Conservation (phyloP, 2,888 invertebrate genomes). For the Syritta pipiens region DNA sequence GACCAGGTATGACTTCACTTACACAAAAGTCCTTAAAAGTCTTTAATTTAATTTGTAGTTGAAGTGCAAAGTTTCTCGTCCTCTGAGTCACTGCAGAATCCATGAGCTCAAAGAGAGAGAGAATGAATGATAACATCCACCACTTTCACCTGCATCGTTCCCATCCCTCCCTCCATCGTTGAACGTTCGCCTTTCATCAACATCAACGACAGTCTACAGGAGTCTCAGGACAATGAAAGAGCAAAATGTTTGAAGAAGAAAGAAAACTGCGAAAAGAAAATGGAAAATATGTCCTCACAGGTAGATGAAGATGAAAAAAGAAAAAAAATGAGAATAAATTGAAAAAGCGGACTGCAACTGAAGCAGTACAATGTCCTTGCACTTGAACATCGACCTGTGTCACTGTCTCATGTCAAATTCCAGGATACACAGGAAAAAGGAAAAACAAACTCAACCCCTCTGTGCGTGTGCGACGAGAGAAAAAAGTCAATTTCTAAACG, state of each 20-base stretch:
- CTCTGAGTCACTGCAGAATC: background rate
- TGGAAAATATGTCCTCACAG: conserved; percentile 42
- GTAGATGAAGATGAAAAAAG: conserved; percentile 62
- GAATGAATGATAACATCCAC: conserved; percentile 9
- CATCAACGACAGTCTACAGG: background rate
- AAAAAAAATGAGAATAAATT: conserved; percentile 35
- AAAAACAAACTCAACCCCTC: conserved; percentile 19
- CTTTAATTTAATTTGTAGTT: conserved; percentile 64
- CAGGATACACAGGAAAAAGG: too few relatives aligned
- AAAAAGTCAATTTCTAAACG: conserved; percentile 33
- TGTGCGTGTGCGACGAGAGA: background rate
- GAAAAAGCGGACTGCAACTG: conserved; percentile 6
- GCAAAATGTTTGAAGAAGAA: too few relatives aligned
- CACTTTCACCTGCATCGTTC: too few relatives aligned
- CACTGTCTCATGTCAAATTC: conserved; percentile 14
- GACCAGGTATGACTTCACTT: conserved; percentile 28
- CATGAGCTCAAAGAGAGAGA: background rate
- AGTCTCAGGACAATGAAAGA: too few relatives aligned
- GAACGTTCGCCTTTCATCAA: conserved; percentile 22
- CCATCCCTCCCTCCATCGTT: background rate
- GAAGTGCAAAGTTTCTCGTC: conserved; percentile 50
- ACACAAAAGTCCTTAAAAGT: conserved; percentile 48
- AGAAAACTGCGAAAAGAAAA: background rate
- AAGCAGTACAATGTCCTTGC: conserved; percentile 54
- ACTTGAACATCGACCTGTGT: conserved; percentile 57